Conservation (phyloP, 2,888 invertebrate genomes). For the Odontocolon sp. region DNA sequence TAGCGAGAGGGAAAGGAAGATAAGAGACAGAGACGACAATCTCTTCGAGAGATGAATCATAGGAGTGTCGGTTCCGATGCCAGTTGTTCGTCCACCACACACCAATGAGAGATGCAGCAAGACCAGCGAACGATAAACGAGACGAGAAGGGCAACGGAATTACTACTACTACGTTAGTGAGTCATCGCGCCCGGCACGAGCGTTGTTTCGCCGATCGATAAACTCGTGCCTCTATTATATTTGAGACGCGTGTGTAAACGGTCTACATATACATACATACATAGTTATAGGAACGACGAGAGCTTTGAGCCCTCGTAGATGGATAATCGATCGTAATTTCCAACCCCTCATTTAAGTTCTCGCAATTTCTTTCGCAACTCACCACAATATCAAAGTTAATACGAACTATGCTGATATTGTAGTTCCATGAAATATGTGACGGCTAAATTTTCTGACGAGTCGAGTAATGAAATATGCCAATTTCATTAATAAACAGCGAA, state of each 20-base stretch:
- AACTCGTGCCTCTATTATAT: slow-evolving; percentile 54
- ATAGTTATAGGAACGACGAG: neutral
- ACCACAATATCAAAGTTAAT: neutral
- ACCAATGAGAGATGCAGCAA: slow-evolving; percentile 6
- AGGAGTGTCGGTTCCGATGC: slow-evolving; percentile 50
- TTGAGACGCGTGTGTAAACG: slow-evolving; percentile 35
- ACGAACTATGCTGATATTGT: neutral
- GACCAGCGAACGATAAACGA: slow-evolving; percentile 19
- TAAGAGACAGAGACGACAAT: slow-evolving; percentile 17
- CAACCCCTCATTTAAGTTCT: slow-evolving; percentile 32
- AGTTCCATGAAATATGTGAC: too few relatives aligned
- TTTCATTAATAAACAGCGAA: too few relatives aligned
- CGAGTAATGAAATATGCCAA: too few relatives aligned
- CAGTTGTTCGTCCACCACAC: slow-evolving; percentile 49
- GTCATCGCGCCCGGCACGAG: slow-evolving; percentile 58
- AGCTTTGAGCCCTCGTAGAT: slow-evolving; percentile 27
- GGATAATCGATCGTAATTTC: slow-evolving; percentile 54
- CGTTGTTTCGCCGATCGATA: slow-evolving; percentile 63
- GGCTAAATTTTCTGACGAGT: too few relatives aligned
- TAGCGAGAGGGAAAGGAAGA: slow-evolving; percentile 31
- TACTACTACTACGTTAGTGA: slow-evolving; percentile 57
- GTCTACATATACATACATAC: neutral
- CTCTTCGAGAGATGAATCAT: slow-evolving; percentile 61
- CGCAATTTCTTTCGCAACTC: slow-evolving; percentile 20
- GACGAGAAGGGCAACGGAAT: slow-evolving; percentile 54